Evolutionary conservation across 2,113 vertebrate genomes (phyloP).

Genomic region (Notothenia rossii): DNA sequence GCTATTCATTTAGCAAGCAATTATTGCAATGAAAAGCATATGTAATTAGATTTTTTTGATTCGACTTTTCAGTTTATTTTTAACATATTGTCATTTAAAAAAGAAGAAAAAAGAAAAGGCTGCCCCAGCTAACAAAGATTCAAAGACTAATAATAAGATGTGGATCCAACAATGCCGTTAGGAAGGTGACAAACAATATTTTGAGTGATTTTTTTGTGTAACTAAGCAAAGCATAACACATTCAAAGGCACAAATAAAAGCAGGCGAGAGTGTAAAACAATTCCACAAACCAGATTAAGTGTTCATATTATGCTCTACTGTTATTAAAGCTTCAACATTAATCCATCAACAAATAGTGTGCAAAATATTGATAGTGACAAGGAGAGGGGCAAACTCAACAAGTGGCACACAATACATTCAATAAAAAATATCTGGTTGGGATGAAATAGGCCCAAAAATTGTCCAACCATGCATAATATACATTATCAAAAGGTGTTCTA

Average conservation of each 20-base stretch:
- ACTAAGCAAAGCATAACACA: background rate
- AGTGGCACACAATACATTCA: background rate
- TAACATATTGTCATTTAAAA: background rate
- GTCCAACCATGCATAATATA: background rate
- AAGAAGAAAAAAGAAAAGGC: background rate
- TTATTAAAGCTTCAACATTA: background rate
- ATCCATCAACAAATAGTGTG: background rate
- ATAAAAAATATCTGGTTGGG: background rate
- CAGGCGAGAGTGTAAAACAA: background rate
- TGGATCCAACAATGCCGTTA: background rate
- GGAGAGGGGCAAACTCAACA: background rate
- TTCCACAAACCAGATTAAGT: background rate
- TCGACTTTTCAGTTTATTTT: background rate
- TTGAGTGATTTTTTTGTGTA: background rate
- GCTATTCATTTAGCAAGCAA: conserved; percentile 18
- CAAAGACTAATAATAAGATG: background rate
- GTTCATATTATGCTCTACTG: background rate
- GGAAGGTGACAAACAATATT: background rate
- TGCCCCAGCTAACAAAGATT: no score
- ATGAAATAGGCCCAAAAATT: background rate
- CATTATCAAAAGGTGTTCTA: background rate
- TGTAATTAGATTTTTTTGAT: background rate
- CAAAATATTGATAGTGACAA: background rate
- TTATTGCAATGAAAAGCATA: conserved; percentile 5
- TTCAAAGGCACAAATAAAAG: background rate